Base-by-base conservation (phyloP, 2,888 invertebrate species). In the Heliconius hortense region DNA sequence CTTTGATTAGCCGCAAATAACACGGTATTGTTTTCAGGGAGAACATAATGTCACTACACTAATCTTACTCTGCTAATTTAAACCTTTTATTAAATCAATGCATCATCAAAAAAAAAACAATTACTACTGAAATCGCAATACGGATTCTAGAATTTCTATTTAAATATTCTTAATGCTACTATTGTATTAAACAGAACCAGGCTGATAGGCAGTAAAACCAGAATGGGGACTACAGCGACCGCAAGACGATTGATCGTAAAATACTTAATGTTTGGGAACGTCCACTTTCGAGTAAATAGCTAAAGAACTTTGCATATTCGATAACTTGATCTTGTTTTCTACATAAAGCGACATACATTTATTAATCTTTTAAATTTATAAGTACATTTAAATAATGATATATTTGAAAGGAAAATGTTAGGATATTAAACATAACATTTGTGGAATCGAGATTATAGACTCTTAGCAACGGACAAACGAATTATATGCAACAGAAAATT, bases 241-340 rank as follows among this genome's bases (percentile, higher is more conserved):
- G 56, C 66, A 75, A 35, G 62, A 62, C 53, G 74, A 72, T 75
- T 71, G 75, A 75, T 77, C 77, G 73, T 77, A 77, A 77, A 77
- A 77, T 66, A 71, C 69, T 77, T 77, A 71, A 73, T 67, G 73
- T 43, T 70, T 64, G 59, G 59, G 62, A 39, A 43, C 71, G 63
- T 75, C 70, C 63, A 73, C 71, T 73, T 75, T 75, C 59, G 60
- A 73, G 70, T 21, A 62, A 64, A 64, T 35, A 35, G 35, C 64
- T 71, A 56, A 70, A 62, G 72, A 77, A 75, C 70, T 77, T 77
- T 77, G 66, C 75, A 67, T 71, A 59, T 69, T 43, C 68, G 60
- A 71, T 71, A 60, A 43, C 18, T 13, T 71, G 60, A 26, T 26
- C 35, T 62, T 59, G 43, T 43, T 62, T 26, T 21, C 28, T 26